Percentiles rank a stretch among this genome's conserved stretches.
phyloP scores from a whole-genome alignment of 2,797 vertebrate genomes.

The Gila robusta region DNA sequence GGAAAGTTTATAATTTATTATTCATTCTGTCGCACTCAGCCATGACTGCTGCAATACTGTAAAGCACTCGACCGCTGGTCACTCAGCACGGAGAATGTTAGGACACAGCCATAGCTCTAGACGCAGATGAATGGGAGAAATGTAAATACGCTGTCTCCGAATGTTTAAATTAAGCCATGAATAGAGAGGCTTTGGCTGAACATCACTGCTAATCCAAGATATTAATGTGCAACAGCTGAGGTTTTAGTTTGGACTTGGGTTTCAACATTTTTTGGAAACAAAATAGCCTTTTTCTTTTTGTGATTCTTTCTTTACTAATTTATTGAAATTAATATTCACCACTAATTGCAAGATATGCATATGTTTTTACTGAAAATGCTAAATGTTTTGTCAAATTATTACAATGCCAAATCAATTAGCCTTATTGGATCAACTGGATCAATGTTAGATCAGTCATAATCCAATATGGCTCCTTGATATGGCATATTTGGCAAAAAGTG shows the following conservation, averaged over 20 bases:
- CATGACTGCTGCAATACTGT: slow-evolving; percentile 6
- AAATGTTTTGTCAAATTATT: background rate
- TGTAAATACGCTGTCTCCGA: slow-evolving; percentile 42
- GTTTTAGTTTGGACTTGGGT: background rate
- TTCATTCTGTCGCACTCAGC: slow-evolving; percentile 46
- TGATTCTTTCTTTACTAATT: background rate
- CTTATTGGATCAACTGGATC: background rate
- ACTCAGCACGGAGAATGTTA: background rate
- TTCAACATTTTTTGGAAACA: background rate
- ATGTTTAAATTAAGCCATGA: slow-evolving; percentile 41
- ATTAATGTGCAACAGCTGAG: slow-evolving; percentile 34
- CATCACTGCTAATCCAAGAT: slow-evolving; percentile 13
- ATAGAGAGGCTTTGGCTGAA: background rate
- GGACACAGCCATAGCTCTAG: slow-evolving; percentile 18
- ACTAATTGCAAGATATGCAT: background rate
- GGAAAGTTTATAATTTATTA: slow-evolving; percentile 58
- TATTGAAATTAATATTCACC: background rate
- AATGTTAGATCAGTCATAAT: background rate
- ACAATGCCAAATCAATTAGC: background rate
- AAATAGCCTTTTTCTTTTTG: background rate
- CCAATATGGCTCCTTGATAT: background rate
- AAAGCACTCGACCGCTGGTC: background rate
- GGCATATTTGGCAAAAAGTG: background rate
- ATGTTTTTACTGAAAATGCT: background rate
- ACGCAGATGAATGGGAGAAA: slow-evolving; percentile 44